Conservation (phyloP, 2,797 vertebrate genomes). For the Brachyalestes nurse region DNA sequence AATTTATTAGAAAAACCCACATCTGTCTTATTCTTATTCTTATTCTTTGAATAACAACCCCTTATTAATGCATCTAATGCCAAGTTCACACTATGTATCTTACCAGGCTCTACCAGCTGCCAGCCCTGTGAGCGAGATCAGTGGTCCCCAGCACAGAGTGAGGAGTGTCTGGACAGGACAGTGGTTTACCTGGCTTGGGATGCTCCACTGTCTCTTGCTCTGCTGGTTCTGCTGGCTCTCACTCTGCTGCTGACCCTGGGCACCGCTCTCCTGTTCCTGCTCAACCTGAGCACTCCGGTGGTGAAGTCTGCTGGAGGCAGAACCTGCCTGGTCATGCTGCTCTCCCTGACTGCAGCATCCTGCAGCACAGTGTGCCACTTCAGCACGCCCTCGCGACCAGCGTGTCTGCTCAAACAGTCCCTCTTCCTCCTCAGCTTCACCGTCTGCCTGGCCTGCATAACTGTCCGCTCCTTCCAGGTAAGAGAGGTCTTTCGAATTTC, state of each 20-base stretch:
- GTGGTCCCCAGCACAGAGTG: slow-evolving; percentile 77
- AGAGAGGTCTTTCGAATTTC: background rate
- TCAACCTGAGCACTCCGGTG: slow-evolving; percentile 78
- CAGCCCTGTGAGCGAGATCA: slow-evolving; percentile 69
- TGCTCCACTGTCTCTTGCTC: slow-evolving; percentile 61
- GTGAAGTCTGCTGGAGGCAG: slow-evolving; percentile 84
- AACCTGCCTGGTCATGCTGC: slow-evolving; percentile 85
- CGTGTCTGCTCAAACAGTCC: slow-evolving; percentile 78
- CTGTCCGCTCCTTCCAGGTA: slow-evolving; percentile 82
- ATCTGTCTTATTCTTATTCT: too few relatives aligned
- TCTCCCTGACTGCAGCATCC: slow-evolving; percentile 70
- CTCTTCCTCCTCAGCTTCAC: slow-evolving; percentile 81
- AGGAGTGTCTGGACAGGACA: slow-evolving; percentile 72
- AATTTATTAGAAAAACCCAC: too few relatives aligned
- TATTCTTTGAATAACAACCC: background rate
- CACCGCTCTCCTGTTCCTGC: slow-evolving; percentile 72
- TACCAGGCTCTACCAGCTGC: slow-evolving; percentile 70
- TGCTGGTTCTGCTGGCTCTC: slow-evolving; percentile 70
- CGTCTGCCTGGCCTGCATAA: slow-evolving; percentile 80
- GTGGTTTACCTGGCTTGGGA: slow-evolving; percentile 77
- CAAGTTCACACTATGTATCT: background rate
- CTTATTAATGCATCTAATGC: background rate
- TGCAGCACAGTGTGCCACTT: slow-evolving; percentile 77
- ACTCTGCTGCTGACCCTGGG: slow-evolving; percentile 76
- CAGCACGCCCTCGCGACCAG: slow-evolving; percentile 67